phyloP scores from a whole-genome alignment of 2,888 invertebrate genomes.

The Phymatocera aterrima region DNA sequence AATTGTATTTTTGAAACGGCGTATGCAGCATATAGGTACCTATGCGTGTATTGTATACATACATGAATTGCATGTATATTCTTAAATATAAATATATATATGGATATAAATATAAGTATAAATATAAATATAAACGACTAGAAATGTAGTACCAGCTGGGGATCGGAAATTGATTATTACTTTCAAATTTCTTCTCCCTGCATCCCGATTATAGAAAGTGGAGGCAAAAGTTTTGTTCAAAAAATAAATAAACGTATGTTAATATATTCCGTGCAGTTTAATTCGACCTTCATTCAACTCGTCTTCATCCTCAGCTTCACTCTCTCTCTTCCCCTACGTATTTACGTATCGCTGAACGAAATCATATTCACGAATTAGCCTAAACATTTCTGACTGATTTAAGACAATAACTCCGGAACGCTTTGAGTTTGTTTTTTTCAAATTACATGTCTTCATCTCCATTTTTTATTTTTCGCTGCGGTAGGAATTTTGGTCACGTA shows the following conservation, averaged over 20 bases:
- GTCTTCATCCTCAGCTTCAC: no score
- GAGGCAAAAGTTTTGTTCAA: conserved; percentile 4
- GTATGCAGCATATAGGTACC: conserved; percentile 3
- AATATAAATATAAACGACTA: not conserved
- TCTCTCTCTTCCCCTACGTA: not conserved
- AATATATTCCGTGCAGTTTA: not conserved
- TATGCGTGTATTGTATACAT: not conserved
- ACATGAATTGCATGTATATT: not conserved
- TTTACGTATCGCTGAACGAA: no score
- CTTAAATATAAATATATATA: conserved; percentile 24
- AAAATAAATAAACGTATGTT: conserved; percentile 9
- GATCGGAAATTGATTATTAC: not conserved
- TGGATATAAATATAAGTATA: not conserved
- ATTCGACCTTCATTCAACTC: no score
- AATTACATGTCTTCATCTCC: no score
- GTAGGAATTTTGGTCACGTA: no score
- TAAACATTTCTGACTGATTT: no score
- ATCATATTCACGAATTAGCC: no score
- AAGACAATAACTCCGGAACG: no score
- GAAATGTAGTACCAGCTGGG: no score
- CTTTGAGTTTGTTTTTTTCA: no score
- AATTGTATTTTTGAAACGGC: not conserved
- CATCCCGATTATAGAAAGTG: conserved; percentile 2
- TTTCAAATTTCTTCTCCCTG: not conserved
- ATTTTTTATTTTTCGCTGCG: no score